phyloP scores from a whole-genome alignment of 2,797 vertebrate species.

The Naso thynnoides region DNA sequence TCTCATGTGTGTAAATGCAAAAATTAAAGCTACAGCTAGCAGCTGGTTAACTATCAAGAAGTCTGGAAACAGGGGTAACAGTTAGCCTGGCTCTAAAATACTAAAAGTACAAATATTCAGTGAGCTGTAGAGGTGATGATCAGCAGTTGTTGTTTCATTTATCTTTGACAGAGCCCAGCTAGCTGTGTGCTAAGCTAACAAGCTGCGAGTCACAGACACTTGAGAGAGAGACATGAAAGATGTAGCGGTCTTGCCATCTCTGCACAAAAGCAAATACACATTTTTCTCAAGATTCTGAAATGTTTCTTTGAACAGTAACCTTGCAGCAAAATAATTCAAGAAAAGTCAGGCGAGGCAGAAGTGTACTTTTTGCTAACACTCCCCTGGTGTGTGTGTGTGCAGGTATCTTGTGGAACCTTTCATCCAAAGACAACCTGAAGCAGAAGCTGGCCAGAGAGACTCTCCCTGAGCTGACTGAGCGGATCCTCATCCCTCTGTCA shows the following conservation, averaged over 20 bases:
- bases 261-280: neutral
- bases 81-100: neutral
- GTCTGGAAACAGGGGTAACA: neutral
- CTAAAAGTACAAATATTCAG: neutral
- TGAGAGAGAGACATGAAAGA: neutral
- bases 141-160: neutral
- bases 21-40: neutral
- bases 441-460: constrained; percentile 88
- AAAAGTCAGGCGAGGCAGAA: neutral
- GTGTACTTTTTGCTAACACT: neutral
- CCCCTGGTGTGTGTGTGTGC: constrained; percentile 16
- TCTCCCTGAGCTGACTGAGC: constrained; percentile 87
- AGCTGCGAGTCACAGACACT: neutral
- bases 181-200: neutral
- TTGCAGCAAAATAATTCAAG: neutral
- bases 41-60: neutral
- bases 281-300: neutral
- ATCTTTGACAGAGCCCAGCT: neutral
- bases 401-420: constrained; percentile 99
- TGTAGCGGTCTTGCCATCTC: neutral
- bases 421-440: constrained; percentile 95
- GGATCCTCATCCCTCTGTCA: constrained; percentile 88
- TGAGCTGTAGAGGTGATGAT: neutral
- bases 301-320: neutral
- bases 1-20: neutral